Base-by-base conservation (phyloP, 2,797 vertebrate species). In the Catamblyrhynchus diadema region DNA sequence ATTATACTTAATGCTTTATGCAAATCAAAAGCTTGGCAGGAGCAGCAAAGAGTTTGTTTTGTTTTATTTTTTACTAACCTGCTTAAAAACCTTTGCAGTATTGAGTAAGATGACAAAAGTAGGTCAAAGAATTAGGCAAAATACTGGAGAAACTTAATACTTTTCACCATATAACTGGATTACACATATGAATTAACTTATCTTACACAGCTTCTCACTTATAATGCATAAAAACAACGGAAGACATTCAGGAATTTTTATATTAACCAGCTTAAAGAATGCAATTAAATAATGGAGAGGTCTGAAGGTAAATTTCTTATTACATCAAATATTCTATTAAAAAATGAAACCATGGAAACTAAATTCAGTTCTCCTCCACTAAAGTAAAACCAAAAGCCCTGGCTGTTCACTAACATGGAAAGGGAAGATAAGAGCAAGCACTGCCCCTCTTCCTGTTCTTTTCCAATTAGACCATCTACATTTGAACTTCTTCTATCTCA, bases 161-260 rank as follows among this genome's bases (percentile, higher is more conserved):
- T 87, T 94, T 42, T 71, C 22, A 18, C 70, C 60, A 78, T 37
- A n/a, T 84, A 94, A 88, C 65, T 88, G 84, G 86, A 94, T 94
- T 93, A 94, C 64, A 87, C 28, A 14, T 64, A 72, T 4, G 8
- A 75, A 88, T 91, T 88, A 64, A 89, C 9, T 53, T 85, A 78
- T 79, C 44, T 83, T 88, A 88, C 75, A 71, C 27, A 81, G 61
- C 61, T 92, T 33, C 66, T 84, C 59, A 79, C 17, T 83, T 88
- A 59, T 3, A 88, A 69, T 22, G 25, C 57, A 73, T n/a, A 83
- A 64, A 81, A 75, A 74, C 22, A 72, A 64, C 12, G 3, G 33
- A 90, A 81, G 70, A 85, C 18, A 35, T 87, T 51, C 42, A 78
- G 83, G 14, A 87, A 78, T 84, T 59, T 79, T 37, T 88, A 53